These are phyloP conservation scores for Paragorgia papillata DNA, from an alignment of 92 coral and sea anemone species.

Conservation along the genomic window DNA sequence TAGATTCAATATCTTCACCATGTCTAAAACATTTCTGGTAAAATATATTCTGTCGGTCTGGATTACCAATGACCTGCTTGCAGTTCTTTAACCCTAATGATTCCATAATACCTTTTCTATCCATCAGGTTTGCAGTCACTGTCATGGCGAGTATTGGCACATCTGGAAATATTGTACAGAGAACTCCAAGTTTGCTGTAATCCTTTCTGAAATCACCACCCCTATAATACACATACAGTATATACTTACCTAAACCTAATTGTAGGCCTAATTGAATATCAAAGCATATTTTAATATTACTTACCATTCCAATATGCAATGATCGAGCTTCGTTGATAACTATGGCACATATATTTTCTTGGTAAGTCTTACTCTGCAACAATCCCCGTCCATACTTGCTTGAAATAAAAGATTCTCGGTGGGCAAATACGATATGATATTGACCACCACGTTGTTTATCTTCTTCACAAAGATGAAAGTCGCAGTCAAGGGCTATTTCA, in stretches of 20 bases:
- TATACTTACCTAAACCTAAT: too few relatives aligned
- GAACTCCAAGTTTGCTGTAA: slow-evolving; percentile 29
- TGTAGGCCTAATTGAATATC: too few relatives aligned
- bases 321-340: slow-evolving; percentile 39
- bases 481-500: not conserved
- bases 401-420: slow-evolving; percentile 26
- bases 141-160: slow-evolving; percentile 48
- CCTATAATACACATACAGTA: too few relatives aligned
- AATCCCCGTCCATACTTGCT: slow-evolving; percentile 27
- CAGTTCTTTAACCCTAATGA: slow-evolving; percentile 28
- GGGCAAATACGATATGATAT: slow-evolving; percentile 29
- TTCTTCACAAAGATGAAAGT: slow-evolving; percentile 28
- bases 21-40: slow-evolving; percentile 19
- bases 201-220: too few relatives aligned
- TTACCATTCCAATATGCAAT: slow-evolving; percentile 35
- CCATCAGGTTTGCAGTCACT: slow-evolving; percentile 30
- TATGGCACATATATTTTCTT: slow-evolving; percentile 18
- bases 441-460: slow-evolving; percentile 19
- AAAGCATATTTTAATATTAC: too few relatives aligned
- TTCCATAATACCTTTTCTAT: not conserved
- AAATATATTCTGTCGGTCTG: slow-evolving; percentile 22
- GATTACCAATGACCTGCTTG: slow-evolving; percentile 33
- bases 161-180: slow-evolving; percentile 42
- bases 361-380: not conserved
- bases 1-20: slow-evolving; percentile 19